phyloP scores from a whole-genome alignment of 2,113 vertebrate species.

The Irena cyanogastra region DNA sequence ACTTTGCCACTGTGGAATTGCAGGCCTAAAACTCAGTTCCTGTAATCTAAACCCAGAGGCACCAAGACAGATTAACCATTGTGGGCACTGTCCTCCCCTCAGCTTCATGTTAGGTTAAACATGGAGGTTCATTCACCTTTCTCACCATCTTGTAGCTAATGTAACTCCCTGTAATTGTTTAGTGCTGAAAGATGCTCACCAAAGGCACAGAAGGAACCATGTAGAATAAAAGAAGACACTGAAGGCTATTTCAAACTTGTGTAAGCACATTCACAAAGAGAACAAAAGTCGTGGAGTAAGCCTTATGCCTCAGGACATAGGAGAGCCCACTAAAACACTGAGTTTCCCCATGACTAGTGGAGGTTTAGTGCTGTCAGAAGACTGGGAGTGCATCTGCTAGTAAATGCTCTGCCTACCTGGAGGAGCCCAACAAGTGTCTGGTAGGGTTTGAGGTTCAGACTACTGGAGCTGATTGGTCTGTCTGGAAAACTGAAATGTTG shows the following conservation, averaged over 20 bases:
- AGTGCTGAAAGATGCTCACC: neutral
- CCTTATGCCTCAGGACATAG: neutral
- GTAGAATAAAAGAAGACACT: neutral
- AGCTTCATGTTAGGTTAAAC: neutral
- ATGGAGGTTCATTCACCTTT: neutral
- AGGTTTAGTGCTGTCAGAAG: neutral
- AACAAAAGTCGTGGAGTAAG: neutral
- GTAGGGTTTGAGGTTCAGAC: neutral
- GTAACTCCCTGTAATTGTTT: neutral
- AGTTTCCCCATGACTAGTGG: neutral
- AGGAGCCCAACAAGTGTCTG: fast-evolving
- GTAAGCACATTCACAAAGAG: neutral
- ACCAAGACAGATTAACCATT: neutral
- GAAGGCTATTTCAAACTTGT: neutral
- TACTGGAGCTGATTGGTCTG: neutral
- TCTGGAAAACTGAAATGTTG: neutral
- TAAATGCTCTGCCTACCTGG: neutral
- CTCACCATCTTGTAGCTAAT: neutral
- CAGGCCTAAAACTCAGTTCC: neutral
- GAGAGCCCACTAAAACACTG: neutral
- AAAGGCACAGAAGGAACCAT: neutral
- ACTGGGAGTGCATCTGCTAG: neutral
- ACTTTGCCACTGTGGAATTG: neutral
- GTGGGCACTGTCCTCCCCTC: neutral
- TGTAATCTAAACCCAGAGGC: neutral